These are phyloP conservation scores for Mongoloraphidia duomilia DNA, from an alignment of 2,888 invertebrate species.

Conservation along the genomic window DNA sequence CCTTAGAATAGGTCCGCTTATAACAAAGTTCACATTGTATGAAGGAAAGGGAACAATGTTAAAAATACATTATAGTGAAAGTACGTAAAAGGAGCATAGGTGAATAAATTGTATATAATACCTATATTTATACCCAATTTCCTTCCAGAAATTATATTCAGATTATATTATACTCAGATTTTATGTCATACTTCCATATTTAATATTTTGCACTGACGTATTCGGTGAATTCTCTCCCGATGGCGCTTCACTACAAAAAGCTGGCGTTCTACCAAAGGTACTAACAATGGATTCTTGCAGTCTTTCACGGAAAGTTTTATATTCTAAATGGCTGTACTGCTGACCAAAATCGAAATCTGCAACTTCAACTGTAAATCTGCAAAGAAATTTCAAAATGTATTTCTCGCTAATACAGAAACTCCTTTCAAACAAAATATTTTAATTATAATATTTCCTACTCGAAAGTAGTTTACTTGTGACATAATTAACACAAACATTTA, in stretches of 20 bases:
- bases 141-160: too few species aligned
- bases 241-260: background rate
- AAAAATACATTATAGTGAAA: too few species aligned
- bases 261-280: conserved; percentile 32
- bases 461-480: too few species aligned
- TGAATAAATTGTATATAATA: too few species aligned
- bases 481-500: too few species aligned
- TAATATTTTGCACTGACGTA: conserved; percentile 23
- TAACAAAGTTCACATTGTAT: too few species aligned
- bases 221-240: conserved; percentile 22
- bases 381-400: conserved; percentile 16
- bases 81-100: too few species aligned
- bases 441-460: too few species aligned
- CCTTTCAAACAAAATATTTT: too few species aligned
- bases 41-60: too few species aligned
- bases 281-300: conserved; percentile 62
- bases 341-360: conserved; percentile 85
- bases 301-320: conserved; percentile 73
- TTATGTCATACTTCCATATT: conserved; percentile 44
- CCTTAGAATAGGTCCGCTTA: too few species aligned
- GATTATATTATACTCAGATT: background rate
- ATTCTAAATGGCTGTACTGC: conserved; percentile 64
- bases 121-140: too few species aligned
- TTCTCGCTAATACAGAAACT: background rate
- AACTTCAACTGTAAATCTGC: conserved; percentile 67